A percentile compares a stretch with the other conserved stretches of the same genome.
phyloP scores from a whole-genome alignment of 2,797 vertebrate species.

The Ficedula albicollis region DNA sequence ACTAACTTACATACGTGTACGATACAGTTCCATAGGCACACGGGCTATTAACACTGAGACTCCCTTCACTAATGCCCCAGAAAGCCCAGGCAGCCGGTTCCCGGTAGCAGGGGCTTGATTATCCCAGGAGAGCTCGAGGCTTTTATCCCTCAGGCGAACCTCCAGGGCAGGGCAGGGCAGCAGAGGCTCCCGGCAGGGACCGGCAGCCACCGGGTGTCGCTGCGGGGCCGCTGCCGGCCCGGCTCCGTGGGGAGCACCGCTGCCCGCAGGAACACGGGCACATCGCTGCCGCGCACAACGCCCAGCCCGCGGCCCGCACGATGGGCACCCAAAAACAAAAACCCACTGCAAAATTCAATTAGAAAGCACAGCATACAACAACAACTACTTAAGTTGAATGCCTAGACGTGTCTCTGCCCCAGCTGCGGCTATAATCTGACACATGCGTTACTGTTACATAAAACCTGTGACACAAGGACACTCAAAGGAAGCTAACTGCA shows the following conservation, averaged over 20 bases:
- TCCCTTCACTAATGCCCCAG: neutral
- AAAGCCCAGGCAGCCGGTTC: neutral
- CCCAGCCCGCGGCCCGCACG: neutral
- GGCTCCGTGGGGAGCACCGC: neutral
- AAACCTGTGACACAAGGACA: neutral
- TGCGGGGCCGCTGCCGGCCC: neutral
- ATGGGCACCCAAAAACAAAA: neutral
- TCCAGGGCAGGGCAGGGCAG: neutral
- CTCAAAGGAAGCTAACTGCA: neutral
- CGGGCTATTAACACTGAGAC: neutral
- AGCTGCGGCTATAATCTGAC: neutral
- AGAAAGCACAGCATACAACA: neutral
- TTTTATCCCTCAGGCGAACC: neutral
- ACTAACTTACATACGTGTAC: neutral
- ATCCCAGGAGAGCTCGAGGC: neutral
- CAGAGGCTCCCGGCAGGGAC: neutral
- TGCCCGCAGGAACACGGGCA: neutral
- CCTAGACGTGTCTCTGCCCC: neutral
- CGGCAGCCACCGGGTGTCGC: neutral
- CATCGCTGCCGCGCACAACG: neutral
- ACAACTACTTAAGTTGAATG: neutral
- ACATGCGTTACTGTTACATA: fast-evolving
- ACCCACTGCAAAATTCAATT: neutral
- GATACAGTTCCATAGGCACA: neutral
- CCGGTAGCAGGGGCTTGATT: neutral